Base-by-base conservation (phyloP, 2,888 invertebrate genomes). In the Acanthosepion lycidas region DNA sequence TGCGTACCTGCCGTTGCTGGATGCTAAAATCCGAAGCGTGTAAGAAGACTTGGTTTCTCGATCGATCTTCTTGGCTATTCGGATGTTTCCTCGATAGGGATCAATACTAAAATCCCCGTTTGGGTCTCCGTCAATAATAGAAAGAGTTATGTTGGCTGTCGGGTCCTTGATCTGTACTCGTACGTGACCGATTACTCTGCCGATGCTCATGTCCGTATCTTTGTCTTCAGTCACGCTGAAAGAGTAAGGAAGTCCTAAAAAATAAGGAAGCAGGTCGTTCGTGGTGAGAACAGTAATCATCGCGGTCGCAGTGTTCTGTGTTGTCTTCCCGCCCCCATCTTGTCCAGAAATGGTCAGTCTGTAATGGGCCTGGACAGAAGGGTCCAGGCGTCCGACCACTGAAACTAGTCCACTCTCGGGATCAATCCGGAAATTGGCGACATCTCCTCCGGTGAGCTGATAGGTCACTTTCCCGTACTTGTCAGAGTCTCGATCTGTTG, bases 401-500 rank as follows among this genome's bases (percentile, higher is more conserved):
- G 98, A 98, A 94, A 99, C 98, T 94, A 98, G 98, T 0, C 99
- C 99, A 48, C 98, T 98, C 96, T 98, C 98, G 97, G 98, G 98
- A 97, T 99, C 98, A 96, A 99, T 98, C 97, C 95, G 64, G 97
- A 99, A 99, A 49, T 97, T 97, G 53, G 94, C 95, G 94, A 95
- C 96, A 95, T 98, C 98, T 53, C 98, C 98, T 95, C 95, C 95
- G 33, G 95, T 91, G 53, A 99, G 98, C 96, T 98, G 98, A 95
- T 96, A 97, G 28, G 95, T 96, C 8, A 97, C 96, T 94, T 96
- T 98, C 91, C 99, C 98, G 98, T 99, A 99, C 97, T 98, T 98
- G n/a, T 98, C 98, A 96, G 98, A 98, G 97, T 99, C 99, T 95
- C 98, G 98, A 98, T 99, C 99, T 94, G 98, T 98, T 5, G 99